Conservation (phyloP, 2,113 vertebrate genomes). For the Oenanthe melanoleuca region DNA sequence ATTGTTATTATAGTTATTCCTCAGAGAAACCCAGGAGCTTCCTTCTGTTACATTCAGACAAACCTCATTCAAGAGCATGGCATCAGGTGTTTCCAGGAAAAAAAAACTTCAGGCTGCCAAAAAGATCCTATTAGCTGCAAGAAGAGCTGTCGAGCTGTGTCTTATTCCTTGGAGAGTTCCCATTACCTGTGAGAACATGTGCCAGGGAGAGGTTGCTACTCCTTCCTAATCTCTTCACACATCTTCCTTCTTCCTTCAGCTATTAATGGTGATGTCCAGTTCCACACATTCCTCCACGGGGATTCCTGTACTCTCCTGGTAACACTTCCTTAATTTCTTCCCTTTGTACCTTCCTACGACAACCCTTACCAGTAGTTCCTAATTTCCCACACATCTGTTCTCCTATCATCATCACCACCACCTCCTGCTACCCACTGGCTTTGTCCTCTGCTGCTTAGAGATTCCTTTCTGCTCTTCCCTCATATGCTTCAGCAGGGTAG, state of each 20-base stretch:
- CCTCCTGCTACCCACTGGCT: not conserved
- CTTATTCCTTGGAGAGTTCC: not conserved
- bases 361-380: not conserved
- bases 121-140: not conserved
- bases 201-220: not conserved
- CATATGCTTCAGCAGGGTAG: not conserved
- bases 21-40: not conserved
- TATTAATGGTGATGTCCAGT: not conserved
- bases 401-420: not conserved
- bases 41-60: not conserved
- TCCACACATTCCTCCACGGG: not conserved
- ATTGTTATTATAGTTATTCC: not conserved
- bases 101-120: not conserved
- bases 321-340: not conserved
- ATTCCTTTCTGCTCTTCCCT: not conserved
- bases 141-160: not conserved
- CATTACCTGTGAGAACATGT: not conserved
- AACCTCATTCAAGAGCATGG: not conserved
- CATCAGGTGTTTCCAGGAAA: not conserved
- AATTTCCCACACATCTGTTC: not conserved
- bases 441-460: not conserved
- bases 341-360: fast-evolving
- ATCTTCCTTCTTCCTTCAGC: not conserved
- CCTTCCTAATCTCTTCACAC: not conserved
- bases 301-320: not conserved